These are phyloP conservation scores for Dolomedes plantarius DNA, from an alignment of 2,888 invertebrate genomes.

Conservation along the genomic window DNA sequence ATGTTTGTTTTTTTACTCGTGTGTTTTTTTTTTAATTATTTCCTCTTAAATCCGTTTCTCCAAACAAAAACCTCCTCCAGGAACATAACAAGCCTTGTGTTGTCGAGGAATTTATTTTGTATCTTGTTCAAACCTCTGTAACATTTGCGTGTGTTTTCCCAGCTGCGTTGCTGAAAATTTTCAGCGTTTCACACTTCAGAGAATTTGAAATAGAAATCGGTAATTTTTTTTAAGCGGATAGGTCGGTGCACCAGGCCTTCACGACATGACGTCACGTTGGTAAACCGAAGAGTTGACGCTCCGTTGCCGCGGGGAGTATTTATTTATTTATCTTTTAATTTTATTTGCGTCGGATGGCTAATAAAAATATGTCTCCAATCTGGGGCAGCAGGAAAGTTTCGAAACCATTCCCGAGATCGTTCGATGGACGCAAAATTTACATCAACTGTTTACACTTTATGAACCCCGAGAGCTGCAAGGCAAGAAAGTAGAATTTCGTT, in stretches of 20 bases:
- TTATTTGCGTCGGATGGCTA: neutral
- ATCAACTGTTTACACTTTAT: slow-evolving; percentile 3
- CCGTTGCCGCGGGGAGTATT: neutral
- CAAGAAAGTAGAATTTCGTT: slow-evolving; percentile 9
- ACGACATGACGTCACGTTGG: neutral
- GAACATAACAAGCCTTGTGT: too few relatives aligned
- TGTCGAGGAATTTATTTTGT: neutral
- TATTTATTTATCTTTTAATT: neutral
- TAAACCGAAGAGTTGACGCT: neutral
- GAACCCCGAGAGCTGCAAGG: neutral
- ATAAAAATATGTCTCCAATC: neutral
- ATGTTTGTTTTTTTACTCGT: too few relatives aligned
- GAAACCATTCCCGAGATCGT: neutral
- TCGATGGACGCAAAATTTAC: neutral
- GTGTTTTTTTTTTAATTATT: too few relatives aligned
- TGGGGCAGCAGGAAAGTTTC: neutral
- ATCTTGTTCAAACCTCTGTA: neutral
- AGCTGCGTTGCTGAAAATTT: neutral
- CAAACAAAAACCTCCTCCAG: too few relatives aligned
- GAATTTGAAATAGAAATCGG: neutral
- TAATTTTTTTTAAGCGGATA: neutral
- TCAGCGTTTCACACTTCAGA: neutral
- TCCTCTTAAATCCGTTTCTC: too few relatives aligned
- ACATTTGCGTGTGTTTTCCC: neutral
- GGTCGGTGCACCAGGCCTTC: neutral